Conservation (phyloP, 2,113 vertebrate genomes). For the Hippolais icterina region DNA sequence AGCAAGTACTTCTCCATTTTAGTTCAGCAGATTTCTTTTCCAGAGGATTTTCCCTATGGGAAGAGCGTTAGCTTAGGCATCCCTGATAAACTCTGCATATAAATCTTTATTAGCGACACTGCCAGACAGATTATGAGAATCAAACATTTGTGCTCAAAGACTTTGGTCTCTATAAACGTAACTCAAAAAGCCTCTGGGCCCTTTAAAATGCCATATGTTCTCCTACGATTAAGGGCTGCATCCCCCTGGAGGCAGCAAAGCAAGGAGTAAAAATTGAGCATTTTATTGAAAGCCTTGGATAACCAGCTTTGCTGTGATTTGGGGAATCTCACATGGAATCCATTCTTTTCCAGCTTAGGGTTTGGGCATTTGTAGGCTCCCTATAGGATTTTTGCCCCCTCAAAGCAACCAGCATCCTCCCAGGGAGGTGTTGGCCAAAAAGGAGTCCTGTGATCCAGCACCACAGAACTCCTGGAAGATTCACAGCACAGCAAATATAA, state of each 20-base stretch:
- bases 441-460: background rate
- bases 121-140: background rate
- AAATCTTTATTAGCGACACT: background rate
- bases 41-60: background rate
- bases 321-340: background rate
- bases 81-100: background rate
- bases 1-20: background rate
- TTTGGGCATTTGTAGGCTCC: background rate
- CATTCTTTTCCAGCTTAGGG: background rate
- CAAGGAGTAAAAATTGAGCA: background rate
- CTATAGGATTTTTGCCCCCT: background rate
- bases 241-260: background rate
- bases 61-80: background rate
- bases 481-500: rapidly evolving
- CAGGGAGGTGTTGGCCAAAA: background rate
- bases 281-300: background rate
- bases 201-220: conserved; percentile 7
- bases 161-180: background rate
- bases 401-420: background rate
- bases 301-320: background rate
- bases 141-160: conserved; percentile 3
- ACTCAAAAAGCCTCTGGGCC: background rate
- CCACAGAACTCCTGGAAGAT: background rate
- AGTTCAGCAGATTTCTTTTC: background rate
- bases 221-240: background rate